phyloP scores from a whole-genome alignment of 2,113 vertebrate genomes.

The Larimichthys crocea region DNA sequence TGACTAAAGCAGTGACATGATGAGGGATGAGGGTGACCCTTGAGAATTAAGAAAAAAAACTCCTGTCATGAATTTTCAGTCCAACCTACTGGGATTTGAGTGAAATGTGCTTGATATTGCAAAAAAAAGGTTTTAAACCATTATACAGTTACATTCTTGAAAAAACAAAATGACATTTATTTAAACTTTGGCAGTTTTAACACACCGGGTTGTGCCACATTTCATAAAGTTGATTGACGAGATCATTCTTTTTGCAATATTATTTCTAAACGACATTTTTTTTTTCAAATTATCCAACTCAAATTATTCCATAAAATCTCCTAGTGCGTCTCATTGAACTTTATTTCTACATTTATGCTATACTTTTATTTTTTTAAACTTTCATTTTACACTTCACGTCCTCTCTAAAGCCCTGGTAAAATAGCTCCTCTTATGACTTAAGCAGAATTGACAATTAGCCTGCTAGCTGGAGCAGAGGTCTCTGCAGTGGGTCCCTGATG shows the following conservation, averaged over 20 bases:
- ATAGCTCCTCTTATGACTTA: constrained; percentile 76
- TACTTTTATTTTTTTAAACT: constrained; percentile 43
- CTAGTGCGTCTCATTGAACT: constrained; percentile 44
- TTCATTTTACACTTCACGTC: constrained; percentile 60
- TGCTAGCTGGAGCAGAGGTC: constrained; percentile 75
- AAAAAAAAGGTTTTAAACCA: background rate
- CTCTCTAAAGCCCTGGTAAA: constrained; percentile 65
- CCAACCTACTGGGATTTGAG: constrained; percentile 7
- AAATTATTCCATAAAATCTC: constrained; percentile 55
- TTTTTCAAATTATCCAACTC: constrained; percentile 12
- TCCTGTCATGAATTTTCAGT: constrained; percentile 44
- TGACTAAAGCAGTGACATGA: constrained; percentile 83
- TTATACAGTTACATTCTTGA: background rate
- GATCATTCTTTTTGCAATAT: constrained; percentile 29
- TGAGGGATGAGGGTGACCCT: constrained; percentile 79
- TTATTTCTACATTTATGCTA: constrained; percentile 56
- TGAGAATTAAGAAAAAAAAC: constrained; percentile 58
- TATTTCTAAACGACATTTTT: constrained; percentile 44
- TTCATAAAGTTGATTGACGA: constrained; percentile 47
- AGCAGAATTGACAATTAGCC: constrained; percentile 80
- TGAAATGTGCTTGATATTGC: background rate
- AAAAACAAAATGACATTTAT: constrained; percentile 28
- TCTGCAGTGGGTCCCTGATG: constrained; percentile 74
- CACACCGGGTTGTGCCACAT: constrained; percentile 17
- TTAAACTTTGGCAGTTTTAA: constrained; percentile 29